These are phyloP conservation scores for Agrochola macilenta DNA, from an alignment of 2,888 invertebrate genomes.

Conservation along the genomic window DNA sequence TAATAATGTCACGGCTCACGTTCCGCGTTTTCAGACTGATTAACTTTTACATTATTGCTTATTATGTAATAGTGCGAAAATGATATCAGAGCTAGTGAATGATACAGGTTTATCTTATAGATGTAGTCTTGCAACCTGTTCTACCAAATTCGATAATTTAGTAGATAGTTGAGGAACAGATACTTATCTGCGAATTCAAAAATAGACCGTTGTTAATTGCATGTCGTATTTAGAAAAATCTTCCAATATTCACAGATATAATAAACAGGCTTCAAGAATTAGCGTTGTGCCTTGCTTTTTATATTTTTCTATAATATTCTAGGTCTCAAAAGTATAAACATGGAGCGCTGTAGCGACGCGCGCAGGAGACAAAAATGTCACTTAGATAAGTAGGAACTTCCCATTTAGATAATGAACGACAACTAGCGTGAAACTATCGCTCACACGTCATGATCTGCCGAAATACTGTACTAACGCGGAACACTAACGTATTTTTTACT, in stretches of 20 bases:
- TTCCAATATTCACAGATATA: neutral
- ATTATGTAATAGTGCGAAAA: constrained; percentile 41
- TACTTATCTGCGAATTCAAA: constrained; percentile 8
- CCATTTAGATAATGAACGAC: constrained; percentile 81
- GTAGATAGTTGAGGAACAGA: constrained; percentile 10
- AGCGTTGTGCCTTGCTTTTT: too few relatives aligned
- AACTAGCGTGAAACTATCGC: constrained; percentile 65
- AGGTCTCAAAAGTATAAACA: constrained; percentile 36
- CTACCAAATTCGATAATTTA: constrained; percentile 24
- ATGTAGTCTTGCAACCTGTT: constrained; percentile 16
- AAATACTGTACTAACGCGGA: constrained; percentile 51
- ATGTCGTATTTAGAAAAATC: constrained; percentile 9
- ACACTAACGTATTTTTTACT: neutral
- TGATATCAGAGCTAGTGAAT: constrained; percentile 12
- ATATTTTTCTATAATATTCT: constrained; percentile 9
- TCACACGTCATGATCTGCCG: constrained; percentile 43
- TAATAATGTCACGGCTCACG: constrained; percentile 49
- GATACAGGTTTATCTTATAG: constrained; percentile 23
- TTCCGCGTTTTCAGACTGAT: constrained; percentile 36
- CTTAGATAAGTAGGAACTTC: constrained; percentile 83
- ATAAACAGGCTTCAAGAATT: neutral
- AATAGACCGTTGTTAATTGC: neutral
- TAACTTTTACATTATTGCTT: constrained; percentile 25
- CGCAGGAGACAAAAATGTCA: constrained; percentile 80
- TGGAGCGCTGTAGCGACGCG: constrained; percentile 43